Base-by-base conservation (phyloP, 2,797 vertebrate genomes). In the Leptatherina wallacei region DNA sequence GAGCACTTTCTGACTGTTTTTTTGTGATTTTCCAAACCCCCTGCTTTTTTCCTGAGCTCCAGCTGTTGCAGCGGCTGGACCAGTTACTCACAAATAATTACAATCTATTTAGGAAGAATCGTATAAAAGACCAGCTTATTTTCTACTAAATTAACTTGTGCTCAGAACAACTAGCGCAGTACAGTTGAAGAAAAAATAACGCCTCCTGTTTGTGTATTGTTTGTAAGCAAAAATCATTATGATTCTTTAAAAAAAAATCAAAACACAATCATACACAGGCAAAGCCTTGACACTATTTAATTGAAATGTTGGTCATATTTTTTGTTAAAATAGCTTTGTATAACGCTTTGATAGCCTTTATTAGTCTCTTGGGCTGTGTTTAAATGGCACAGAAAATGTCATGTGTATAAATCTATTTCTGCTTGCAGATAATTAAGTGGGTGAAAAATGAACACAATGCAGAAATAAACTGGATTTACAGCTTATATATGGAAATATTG, bases 91-190 rank as follows among this genome's bases (percentile, higher is more conserved):
- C 70, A 91, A 88, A 82, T 91, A 90, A 92, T 94, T 92, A 84
- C 80, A 81, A 83, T 87, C 84, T 85, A 87, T 93, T 93, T 90
- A 89, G 79, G 77, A 90, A 80, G 71, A 88, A 81, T 90, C 82
- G 79, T 76, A 83, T 77, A 87, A 89, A 87, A 78, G 81, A 85
- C 75, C 60, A 74, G 77, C 86, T 86, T 83, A 88, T 94, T 93
- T 92, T 89, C 88, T 86, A 83, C 85, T 80, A 93, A 92, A 94
- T 93, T 83, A 93, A 91, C 85, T 89, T 80, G 72, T 69, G 69
- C 83, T 83, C 65, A 56, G 75, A 85, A 83, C 73, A 57, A 75
- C n/a, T 16, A 6, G 14, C 16, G 14, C 61, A 77, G 75, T 49
- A 63, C 60, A 66, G 64, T 73, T 0, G 35, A 56, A 30, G 33